Evolutionary conservation across 2,888 invertebrate species (phyloP).

Genomic region (Psylliodes chrysocephalus): DNA sequence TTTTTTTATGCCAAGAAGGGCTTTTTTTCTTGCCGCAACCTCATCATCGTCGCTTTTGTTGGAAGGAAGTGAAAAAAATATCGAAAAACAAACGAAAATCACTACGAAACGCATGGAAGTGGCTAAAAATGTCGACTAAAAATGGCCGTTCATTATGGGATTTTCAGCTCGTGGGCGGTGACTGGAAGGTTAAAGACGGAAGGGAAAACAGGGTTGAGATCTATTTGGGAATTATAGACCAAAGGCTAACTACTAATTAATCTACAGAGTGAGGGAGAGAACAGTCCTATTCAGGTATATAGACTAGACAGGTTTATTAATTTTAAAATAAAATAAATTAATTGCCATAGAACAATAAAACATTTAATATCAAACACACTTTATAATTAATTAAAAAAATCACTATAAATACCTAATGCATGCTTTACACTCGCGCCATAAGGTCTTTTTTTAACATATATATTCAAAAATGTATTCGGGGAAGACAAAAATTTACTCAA

Average conservation of each 20-base stretch:
- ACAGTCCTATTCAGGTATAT: too few relatives aligned
- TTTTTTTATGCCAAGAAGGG: conserved; percentile 4
- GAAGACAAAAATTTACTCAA: too few relatives aligned
- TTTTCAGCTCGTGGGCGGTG: conserved; percentile 41
- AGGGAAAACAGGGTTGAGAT: conserved; percentile 24
- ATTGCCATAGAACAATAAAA: too few relatives aligned
- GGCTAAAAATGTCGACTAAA: conserved; percentile 49
- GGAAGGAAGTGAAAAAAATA: conserved; percentile 40
- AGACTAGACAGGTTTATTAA: too few relatives aligned
- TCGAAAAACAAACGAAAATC: conserved; percentile 50
- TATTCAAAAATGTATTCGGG: too few relatives aligned
- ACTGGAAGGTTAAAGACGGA: conserved; percentile 22
- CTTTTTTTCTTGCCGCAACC: conserved; percentile 21
- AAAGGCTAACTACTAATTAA: conserved; percentile 15
- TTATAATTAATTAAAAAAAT: too few relatives aligned
- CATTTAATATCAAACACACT: too few relatives aligned
- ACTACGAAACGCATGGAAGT: conserved; percentile 47
- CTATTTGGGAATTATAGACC: conserved; percentile 21
- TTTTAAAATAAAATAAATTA: too few relatives aligned
- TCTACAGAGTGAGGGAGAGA: neutral
- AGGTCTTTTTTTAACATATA: too few relatives aligned
- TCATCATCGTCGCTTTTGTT: conserved; percentile 38
- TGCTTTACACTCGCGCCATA: too few relatives aligned
- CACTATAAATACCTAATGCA: too few relatives aligned
- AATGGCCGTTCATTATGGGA: conserved; percentile 51